phyloP scores from a whole-genome alignment of 2,113 vertebrate genomes.

The Dasyprocta punctata region DNA sequence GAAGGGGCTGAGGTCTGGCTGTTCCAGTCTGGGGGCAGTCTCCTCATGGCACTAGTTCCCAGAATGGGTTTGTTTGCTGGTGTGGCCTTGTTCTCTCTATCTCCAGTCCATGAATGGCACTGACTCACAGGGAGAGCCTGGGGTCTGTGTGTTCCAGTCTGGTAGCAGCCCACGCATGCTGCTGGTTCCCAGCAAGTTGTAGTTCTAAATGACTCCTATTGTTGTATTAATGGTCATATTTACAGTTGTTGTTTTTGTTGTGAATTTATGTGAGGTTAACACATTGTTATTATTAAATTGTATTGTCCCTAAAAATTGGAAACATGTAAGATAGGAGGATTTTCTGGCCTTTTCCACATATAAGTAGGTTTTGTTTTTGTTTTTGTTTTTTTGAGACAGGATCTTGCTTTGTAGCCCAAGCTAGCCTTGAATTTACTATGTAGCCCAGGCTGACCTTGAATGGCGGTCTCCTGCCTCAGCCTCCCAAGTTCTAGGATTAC shows the following conservation, averaged over 20 bases:
- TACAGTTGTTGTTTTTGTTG: constrained; percentile 26
- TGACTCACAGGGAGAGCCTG: too few species aligned
- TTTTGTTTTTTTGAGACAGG: not conserved
- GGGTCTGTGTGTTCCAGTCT: too few species aligned
- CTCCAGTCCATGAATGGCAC: too few species aligned
- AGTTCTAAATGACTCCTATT: not conserved
- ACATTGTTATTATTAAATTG: constrained; percentile 29
- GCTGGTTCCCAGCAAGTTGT: too few species aligned
- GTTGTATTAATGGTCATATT: constrained; percentile 28
- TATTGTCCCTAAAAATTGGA: not conserved
- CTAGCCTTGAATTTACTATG: not conserved
- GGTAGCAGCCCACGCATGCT: too few species aligned
- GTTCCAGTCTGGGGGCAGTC: too few species aligned
- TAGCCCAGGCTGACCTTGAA: not conserved
- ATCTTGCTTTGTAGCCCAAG: not conserved
- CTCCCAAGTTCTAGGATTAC: not conserved
- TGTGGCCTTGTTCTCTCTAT: too few species aligned
- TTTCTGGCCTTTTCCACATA: not conserved
- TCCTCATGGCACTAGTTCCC: too few species aligned
- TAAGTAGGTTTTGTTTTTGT: not conserved
- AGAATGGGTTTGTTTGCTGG: too few species aligned
- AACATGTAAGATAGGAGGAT: not conserved
- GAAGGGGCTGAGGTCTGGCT: too few species aligned
- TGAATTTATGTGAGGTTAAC: not conserved
- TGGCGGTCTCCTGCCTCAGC: not conserved